Evolutionary conservation across 1,140 invertebrate species (phyloP).

Genomic region (Chelonus insularis): DNA sequence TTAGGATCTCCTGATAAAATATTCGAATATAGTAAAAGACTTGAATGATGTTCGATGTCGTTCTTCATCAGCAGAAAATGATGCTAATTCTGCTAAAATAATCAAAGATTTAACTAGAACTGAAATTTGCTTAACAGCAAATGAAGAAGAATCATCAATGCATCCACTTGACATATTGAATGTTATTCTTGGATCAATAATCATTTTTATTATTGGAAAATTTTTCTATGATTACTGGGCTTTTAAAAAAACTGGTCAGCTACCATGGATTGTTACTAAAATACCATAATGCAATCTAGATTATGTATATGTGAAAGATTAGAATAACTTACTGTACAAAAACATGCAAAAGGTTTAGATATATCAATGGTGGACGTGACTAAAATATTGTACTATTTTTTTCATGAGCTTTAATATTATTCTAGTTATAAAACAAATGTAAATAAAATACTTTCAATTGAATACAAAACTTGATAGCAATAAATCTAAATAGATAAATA

Average conservation of each 20-base stretch:
- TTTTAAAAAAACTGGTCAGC: constrained; percentile 75
- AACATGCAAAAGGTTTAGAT: too few relatives aligned
- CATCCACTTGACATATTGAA: constrained; percentile 74
- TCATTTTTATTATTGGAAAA: constrained; percentile 72
- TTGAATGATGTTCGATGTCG: constrained; percentile 69
- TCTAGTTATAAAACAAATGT: too few relatives aligned
- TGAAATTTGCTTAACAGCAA: constrained; percentile 22
- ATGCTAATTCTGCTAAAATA: constrained; percentile 65
- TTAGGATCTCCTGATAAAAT: constrained; percentile 71
- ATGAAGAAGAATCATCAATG: constrained; percentile 54
- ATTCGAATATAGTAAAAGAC: constrained; percentile 70
- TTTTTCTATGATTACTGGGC: constrained; percentile 79
- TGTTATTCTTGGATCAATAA: constrained; percentile 67
- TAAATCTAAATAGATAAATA: too few relatives aligned
- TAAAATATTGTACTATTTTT: too few relatives aligned
- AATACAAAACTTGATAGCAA: too few relatives aligned
- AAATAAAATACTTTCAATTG: too few relatives aligned
- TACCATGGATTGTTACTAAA: constrained; percentile 80
- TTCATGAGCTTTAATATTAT: too few relatives aligned
- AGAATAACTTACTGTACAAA: too few relatives aligned
- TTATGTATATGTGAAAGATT: too few relatives aligned
- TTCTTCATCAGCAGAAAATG: constrained; percentile 52
- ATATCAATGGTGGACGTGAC: too few relatives aligned
- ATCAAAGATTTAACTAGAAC: constrained; percentile 51
- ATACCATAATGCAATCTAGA: constrained; percentile 60